A percentile compares a stretch with the other conserved stretches of the same genome.
phyloP scores from a whole-genome alignment of 2,797 vertebrate species.

The Sciaenops ocellatus region DNA sequence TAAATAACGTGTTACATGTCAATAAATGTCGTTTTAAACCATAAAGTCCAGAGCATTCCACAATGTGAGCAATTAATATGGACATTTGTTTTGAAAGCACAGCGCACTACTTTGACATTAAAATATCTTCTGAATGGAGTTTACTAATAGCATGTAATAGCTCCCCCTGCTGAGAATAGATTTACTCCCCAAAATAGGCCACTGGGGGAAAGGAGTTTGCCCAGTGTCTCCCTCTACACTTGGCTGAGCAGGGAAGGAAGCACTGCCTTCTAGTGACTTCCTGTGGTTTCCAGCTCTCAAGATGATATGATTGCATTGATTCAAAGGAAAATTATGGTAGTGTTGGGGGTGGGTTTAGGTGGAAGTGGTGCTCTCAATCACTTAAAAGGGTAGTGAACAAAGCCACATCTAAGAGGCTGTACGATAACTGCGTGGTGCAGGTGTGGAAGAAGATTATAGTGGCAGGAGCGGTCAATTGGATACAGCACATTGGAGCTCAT shows the following conservation, averaged over 20 bases:
- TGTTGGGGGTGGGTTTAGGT: not conserved
- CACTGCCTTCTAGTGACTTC: conserved; percentile 22
- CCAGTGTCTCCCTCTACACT: conserved; percentile 41
- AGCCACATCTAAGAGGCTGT: conserved; percentile 11
- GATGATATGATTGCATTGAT: conserved; percentile 13
- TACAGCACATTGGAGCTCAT: not conserved
- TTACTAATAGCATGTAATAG: conserved; percentile 67
- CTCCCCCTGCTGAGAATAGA: conserved; percentile 81
- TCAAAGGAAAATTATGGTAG: not conserved
- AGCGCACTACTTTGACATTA: conserved; percentile 10
- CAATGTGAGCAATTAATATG: not conserved
- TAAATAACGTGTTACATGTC: not conserved
- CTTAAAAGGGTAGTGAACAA: conserved; percentile 21
- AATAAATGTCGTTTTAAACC: not conserved
- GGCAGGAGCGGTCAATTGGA: conserved; percentile 13
- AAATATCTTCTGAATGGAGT: conserved; percentile 22
- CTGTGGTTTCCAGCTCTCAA: conserved; percentile 15
- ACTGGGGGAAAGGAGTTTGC: conserved; percentile 31
- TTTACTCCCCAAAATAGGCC: conserved; percentile 50
- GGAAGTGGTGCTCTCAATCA: conserved; percentile 18
- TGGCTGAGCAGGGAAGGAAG: conserved; percentile 30
- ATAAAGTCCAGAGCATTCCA: not conserved
- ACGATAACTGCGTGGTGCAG: conserved; percentile 11
- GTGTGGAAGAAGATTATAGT: conserved; percentile 41
- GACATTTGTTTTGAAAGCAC: conserved; percentile 8